Conservation (phyloP, 2,888 invertebrate genomes). For the Cylloceria caligata region DNA sequence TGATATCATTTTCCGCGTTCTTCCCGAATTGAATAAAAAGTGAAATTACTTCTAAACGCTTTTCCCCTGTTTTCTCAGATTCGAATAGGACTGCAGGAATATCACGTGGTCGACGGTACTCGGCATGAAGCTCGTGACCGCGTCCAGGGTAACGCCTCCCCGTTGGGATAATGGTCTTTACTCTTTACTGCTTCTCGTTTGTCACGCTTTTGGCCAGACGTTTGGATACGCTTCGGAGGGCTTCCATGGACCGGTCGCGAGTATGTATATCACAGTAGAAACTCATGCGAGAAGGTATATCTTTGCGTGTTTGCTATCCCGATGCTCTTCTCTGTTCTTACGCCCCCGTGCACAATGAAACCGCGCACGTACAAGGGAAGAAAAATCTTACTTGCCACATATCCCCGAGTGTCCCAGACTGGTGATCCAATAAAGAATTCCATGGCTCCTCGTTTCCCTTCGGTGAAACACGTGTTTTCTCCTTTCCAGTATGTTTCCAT, state of each 20-base stretch:
- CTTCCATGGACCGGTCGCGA: slow-evolving; percentile 28
- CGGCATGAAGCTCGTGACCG: slow-evolving; percentile 31
- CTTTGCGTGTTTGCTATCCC: slow-evolving; percentile 14
- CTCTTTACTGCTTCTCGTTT: slow-evolving; percentile 66
- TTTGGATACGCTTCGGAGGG: slow-evolving; percentile 42
- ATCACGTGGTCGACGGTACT: neutral
- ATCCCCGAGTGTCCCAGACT: neutral
- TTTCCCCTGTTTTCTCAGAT: neutral
- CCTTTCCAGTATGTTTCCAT: slow-evolving; percentile 31
- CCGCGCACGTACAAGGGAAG: slow-evolving; percentile 15
- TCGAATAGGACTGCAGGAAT: neutral
- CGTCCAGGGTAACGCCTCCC: slow-evolving; percentile 64
- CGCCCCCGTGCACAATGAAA: slow-evolving; percentile 20
- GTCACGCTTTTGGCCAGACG: slow-evolving; percentile 67
- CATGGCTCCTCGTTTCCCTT: slow-evolving; percentile 37
- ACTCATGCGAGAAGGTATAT: slow-evolving; percentile 29
- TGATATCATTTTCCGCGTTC: neutral
- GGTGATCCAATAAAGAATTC: slow-evolving; percentile 36
- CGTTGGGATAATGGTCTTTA: slow-evolving; percentile 68
- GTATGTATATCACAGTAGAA: slow-evolving; percentile 4
- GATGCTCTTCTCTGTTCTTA: slow-evolving; percentile 31
- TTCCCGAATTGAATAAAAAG: neutral
- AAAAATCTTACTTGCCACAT: slow-evolving; percentile 19
- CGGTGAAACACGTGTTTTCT: slow-evolving; percentile 39
- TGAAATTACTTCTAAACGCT: neutral